phyloP scores from a whole-genome alignment of 2,113 vertebrate species.

The Sitta europaea region DNA sequence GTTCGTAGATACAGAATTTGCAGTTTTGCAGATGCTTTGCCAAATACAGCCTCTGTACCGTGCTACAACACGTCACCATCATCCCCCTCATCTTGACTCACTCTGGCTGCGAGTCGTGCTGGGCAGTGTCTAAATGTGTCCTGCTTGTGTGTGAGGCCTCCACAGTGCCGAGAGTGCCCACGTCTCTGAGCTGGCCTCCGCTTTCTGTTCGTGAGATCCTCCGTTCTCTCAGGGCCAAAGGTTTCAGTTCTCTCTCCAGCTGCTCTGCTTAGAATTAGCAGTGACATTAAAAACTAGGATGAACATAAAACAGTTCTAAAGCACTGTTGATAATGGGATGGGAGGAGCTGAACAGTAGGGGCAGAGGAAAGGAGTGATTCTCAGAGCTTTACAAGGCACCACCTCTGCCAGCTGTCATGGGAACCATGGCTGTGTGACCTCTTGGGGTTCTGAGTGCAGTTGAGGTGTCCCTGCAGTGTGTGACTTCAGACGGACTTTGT shows the following conservation, averaged over 20 bases:
- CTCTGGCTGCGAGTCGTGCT: not conserved
- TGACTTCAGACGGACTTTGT: not conserved
- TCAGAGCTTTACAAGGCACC: not conserved
- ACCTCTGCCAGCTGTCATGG: not conserved
- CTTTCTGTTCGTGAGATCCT: not conserved
- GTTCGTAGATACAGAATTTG: not conserved
- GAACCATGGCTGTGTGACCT: not conserved
- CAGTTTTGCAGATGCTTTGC: constrained; percentile 1
- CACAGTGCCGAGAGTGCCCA: rapidly evolving
- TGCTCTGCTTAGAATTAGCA: not conserved
- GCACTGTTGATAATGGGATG: not conserved
- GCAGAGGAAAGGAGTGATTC: not conserved
- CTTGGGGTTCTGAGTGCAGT: not conserved
- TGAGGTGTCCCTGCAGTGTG: not conserved
- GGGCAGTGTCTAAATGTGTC: not conserved
- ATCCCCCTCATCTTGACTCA: constrained; percentile 54
- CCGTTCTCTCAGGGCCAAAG: not conserved
- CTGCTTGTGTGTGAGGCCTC: not conserved
- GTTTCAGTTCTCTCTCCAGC: not conserved
- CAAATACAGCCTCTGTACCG: not conserved
- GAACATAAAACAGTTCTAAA: not conserved
- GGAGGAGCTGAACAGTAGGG: not conserved
- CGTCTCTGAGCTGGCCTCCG: not conserved
- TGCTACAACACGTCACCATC: not conserved
- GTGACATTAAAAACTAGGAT: not conserved